Evolutionary conservation across 2,888 invertebrate species (phyloP), one percentile per base, ranked within the genome.

Genomic region (Melanostoma scalare): DNA sequence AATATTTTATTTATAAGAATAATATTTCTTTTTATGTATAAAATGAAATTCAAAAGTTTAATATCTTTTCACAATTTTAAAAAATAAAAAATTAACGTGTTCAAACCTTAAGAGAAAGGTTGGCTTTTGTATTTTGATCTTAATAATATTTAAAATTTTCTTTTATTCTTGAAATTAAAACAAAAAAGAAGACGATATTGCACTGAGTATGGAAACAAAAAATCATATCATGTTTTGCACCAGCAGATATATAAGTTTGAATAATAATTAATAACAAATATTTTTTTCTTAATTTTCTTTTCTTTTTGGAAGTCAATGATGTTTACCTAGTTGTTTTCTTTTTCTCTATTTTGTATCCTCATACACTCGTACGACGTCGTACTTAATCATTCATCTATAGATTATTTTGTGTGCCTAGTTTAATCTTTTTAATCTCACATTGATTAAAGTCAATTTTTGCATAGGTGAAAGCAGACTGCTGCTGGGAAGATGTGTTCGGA

Each of bases 361-460:
- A n/a, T 36, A 56, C 42, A 52, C 61, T 63, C 42, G 31, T 50
- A 33, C 42, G 9, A 20, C 20, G 20, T 20, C 20, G 20, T 20
- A 20, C 20, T 20, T 20, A 20, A 20, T 20, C 8, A 36, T n/a
- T 46, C 35, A 55, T 63, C 58, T 82, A 82, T 42, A 77, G 52
- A 40, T 77, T 73, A 35, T 73, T 67, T 52, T 82, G 77, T 56
- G 76, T 77, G 40, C 55, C 72, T 20, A 65, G 63, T 69, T 78
- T 78, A 4, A 69, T 38, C 67, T 84, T 74, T 33, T 84, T 74
- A 44, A 35, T 69, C 6, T 84, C 84, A 38, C 78, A 84, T 8
- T 88, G 87, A 40, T 93, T 92, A 91, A 96, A 96, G 92, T 96
- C 96, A 82, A 96, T 96, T 92, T 96, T 94, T 85, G 96, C 96